Percentiles rank a stretch among this genome's conserved stretches.
Evolutionary conservation across 1,140 invertebrate species (phyloP).

Genomic region (Drosophila gunungcola): DNA sequence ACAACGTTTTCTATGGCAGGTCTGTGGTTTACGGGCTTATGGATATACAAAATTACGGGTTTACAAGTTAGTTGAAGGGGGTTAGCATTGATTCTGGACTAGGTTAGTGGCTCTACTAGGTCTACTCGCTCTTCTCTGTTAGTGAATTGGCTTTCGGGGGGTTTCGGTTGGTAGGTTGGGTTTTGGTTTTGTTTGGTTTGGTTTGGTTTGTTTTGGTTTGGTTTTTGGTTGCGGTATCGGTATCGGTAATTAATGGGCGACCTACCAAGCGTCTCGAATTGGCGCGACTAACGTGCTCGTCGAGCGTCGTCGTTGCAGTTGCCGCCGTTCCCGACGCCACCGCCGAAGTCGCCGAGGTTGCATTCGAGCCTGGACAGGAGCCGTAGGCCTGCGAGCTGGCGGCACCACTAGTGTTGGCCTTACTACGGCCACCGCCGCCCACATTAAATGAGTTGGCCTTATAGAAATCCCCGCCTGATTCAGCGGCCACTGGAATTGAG

Average conservation of each 20-base stretch:
- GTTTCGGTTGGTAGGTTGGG: conserved; percentile 33
- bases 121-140: conserved; percentile 23
- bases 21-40: not conserved
- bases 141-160: conserved; percentile 16
- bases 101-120: conserved; percentile 30
- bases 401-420: conserved; percentile 52
- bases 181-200: conserved; percentile 37
- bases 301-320: conserved; percentile 89
- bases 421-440: conserved; percentile 67
- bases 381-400: conserved; percentile 51
- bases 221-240: conserved; percentile 20
- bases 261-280: conserved; percentile 84
- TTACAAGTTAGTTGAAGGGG: conserved; percentile 1
- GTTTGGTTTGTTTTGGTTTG: conserved; percentile 33
- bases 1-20: conserved; percentile 61
- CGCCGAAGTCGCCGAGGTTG: conserved; percentile 40
- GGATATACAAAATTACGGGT: conserved; percentile 5
- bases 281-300: conserved; percentile 85
- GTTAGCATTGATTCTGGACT: conserved; percentile 17
- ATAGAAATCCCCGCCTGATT: conserved; percentile 91
- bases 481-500: conserved; percentile 90
- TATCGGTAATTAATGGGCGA: conserved; percentile 80
- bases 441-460: conserved; percentile 88
- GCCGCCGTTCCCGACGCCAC: conserved; percentile 86
- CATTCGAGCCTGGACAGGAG: conserved; percentile 39